Conservation (phyloP, 1,140 invertebrate species). For the Galendromus occidentalis region DNA sequence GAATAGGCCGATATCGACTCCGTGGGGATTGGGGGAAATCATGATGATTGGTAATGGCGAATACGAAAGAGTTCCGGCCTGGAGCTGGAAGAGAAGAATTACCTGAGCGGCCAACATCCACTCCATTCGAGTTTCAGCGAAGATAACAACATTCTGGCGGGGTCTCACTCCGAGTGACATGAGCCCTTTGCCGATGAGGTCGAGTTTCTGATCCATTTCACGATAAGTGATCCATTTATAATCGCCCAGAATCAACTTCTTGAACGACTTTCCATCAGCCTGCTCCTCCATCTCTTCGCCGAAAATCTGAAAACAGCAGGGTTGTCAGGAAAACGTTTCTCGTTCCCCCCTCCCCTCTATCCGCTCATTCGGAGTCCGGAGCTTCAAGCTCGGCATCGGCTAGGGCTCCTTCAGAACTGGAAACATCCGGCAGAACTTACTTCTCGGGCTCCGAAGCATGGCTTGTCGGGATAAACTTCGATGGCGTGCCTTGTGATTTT, state of each 20-base stretch:
- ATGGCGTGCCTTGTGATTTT: conserved; percentile 58
- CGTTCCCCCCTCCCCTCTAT: not conserved
- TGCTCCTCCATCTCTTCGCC: conserved; percentile 1
- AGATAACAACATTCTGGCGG: conserved; percentile 61
- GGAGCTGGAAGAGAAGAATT: conserved; percentile 17
- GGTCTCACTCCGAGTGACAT: conserved; percentile 39
- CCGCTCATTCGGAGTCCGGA: too few species aligned
- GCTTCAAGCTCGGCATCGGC: too few species aligned
- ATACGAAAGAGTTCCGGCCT: too few species aligned
- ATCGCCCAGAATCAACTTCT: conserved; percentile 64
- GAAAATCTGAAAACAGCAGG: conserved; percentile 24
- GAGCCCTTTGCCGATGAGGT: conserved; percentile 56
- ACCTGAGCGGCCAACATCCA: conserved; percentile 87
- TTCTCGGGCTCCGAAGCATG: conserved; percentile 69
- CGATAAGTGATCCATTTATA: conserved; percentile 74
- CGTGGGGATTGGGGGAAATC: too few species aligned
- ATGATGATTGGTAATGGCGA: too few species aligned
- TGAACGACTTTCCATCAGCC: conserved; percentile 15
- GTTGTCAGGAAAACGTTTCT: conserved; percentile 15
- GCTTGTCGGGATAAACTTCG: conserved; percentile 44
- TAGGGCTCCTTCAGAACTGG: too few species aligned
- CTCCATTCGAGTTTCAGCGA: conserved; percentile 87
- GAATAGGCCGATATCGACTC: too few species aligned
- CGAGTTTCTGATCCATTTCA: conserved; percentile 51
- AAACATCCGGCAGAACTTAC: conserved; percentile 40